Percentiles rank a stretch among this genome's conserved stretches.
These are phyloP conservation scores for Torymus aiolomorphi DNA, from an alignment of 2,888 invertebrate species.

Conservation along the genomic window DNA sequence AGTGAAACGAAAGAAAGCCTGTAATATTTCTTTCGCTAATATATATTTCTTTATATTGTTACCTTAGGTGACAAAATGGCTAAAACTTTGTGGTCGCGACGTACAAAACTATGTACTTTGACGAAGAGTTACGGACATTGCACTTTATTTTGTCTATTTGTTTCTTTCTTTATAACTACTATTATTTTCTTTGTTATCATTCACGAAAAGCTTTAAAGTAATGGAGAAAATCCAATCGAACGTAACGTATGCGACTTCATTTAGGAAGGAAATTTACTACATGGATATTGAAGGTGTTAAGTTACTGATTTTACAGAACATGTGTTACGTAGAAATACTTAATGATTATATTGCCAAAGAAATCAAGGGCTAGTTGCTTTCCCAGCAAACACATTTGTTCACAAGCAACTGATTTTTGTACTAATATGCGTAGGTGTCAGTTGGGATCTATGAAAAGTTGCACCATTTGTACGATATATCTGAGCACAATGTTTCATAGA, in stretches of 20 bases:
- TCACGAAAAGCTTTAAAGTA: conserved; percentile 1
- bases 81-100: conserved; percentile 40
- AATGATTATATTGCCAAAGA: conserved; percentile 31
- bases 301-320: not conserved
- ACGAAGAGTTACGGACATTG: conserved; percentile 41
- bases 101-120: conserved; percentile 45
- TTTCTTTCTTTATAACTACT: conserved; percentile 21
- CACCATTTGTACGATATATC: conserved; percentile 3
- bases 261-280: conserved; percentile 17
- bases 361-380: conserved; percentile 26
- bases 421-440: conserved; percentile 12
- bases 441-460: conserved; percentile 32
- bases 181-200: conserved; percentile 22
- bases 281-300: conserved; percentile 4
- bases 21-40: conserved; percentile 39
- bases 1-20: conserved; percentile 51
- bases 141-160: conserved; percentile 1
- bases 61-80: conserved; percentile 40
- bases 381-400: conserved; percentile 43
- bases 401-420: conserved; percentile 14
- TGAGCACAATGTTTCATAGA: not conserved
- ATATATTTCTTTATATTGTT: conserved; percentile 34
- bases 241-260: not conserved
- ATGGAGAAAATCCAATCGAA: conserved; percentile 4
- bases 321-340: conserved; percentile 22